phyloP scores from a whole-genome alignment of 1,140 invertebrate species.

The Hormaphis cornu region DNA sequence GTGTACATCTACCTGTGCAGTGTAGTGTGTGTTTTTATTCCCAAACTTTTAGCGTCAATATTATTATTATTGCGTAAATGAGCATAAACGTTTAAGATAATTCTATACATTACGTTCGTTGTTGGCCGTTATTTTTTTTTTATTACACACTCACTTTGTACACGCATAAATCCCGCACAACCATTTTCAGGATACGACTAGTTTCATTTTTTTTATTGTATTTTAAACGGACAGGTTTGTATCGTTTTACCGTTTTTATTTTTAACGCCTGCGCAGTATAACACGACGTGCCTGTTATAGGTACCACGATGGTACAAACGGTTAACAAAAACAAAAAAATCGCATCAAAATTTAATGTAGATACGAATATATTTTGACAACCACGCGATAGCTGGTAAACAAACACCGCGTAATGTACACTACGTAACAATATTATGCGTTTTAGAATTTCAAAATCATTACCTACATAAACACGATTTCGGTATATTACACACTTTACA shows the following conservation, averaged over 20 bases:
- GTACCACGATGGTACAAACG: too few relatives aligned
- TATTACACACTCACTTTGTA: neutral
- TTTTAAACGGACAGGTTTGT: constrained; percentile 32
- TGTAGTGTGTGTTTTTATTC: neutral
- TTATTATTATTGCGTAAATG: neutral
- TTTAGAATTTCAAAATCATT: too few relatives aligned
- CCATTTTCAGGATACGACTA: constrained; percentile 8
- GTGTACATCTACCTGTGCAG: neutral
- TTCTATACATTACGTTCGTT: constrained; percentile 1
- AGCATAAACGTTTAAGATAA: constrained; percentile 10
- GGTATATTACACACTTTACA: too few relatives aligned
- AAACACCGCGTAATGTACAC: too few relatives aligned
- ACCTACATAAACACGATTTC: too few relatives aligned
- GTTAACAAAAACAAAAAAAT: too few relatives aligned
- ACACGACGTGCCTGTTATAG: too few relatives aligned
- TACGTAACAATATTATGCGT: too few relatives aligned
- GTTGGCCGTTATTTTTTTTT: constrained; percentile 1
- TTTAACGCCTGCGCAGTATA: too few relatives aligned
- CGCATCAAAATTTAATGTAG: too few relatives aligned
- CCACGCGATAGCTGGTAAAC: too few relatives aligned
- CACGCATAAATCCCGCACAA: neutral
- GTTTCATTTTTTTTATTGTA: constrained; percentile 27
- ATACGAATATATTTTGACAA: too few relatives aligned
- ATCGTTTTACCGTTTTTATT: constrained; percentile 12
- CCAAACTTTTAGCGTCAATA: neutral